Evolutionary conservation across 2,888 invertebrate species (phyloP).

Genomic region (Pseudolycoriella hygida): DNA sequence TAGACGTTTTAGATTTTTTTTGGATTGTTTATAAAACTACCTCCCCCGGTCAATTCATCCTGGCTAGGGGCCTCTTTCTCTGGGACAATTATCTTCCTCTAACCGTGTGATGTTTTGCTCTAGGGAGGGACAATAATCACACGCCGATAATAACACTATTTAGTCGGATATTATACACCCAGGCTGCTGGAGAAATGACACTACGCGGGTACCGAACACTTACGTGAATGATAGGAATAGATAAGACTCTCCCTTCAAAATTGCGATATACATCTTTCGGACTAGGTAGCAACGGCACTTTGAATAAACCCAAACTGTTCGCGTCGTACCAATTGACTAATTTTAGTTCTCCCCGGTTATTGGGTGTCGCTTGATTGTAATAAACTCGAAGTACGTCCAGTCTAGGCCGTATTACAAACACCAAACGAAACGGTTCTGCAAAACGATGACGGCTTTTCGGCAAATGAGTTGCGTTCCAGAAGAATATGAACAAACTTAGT

Average conservation of each 20-base stretch:
- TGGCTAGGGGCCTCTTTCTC: too few species aligned
- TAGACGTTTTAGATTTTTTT: too few species aligned
- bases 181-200: too few species aligned
- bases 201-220: too few species aligned
- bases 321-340: conserved; percentile 60
- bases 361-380: conserved; percentile 50
- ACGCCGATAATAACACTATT: too few species aligned
- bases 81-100: too few species aligned
- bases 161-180: too few species aligned
- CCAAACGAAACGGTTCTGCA: conserved; percentile 32
- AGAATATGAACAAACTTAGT: conserved; percentile 42
- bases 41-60: too few species aligned
- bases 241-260: conserved; percentile 43
- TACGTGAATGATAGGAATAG: conserved; percentile 57
- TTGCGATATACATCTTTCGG: conserved; percentile 42
- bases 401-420: conserved; percentile 45
- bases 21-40: too few species aligned
- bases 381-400: conserved; percentile 44
- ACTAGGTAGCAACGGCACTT: conserved; percentile 45
- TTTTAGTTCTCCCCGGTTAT: conserved; percentile 36
- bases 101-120: too few species aligned
- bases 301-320: conserved; percentile 37
- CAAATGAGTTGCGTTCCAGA: conserved; percentile 40
- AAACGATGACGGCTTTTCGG: conserved; percentile 30
- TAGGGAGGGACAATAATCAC: too few species aligned